Percentiles rank a stretch among this genome's conserved stretches.
Conservation (phyloP, 2,113 vertebrate genomes). For the Phrynosoma platyrhinos region DNA sequence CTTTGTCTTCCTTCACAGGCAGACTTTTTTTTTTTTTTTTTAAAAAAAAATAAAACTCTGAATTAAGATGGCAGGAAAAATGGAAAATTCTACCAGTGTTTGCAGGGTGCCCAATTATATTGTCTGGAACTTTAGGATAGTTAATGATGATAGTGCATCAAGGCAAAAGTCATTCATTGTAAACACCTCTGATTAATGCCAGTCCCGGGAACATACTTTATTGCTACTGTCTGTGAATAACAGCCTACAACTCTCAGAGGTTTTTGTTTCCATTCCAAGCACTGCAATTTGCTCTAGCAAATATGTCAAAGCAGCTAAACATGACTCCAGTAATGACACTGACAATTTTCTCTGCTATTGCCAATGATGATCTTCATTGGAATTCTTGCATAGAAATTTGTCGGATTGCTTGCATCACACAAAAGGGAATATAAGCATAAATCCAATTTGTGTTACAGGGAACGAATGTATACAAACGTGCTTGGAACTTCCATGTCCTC, state of each 20-base stretch:
- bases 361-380: background rate
- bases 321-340: conserved; percentile 2
- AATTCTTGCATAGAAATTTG: rapidly evolving
- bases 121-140: conserved; percentile 33
- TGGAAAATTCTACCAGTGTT: conserved; percentile 50
- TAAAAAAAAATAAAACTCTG: conserved; percentile 32
- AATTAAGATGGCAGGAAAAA: conserved; percentile 48
- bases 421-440: background rate
- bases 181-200: conserved; percentile 15
- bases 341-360: background rate
- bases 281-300: background rate
- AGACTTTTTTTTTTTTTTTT: background rate
- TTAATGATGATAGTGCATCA: conserved; percentile 30
- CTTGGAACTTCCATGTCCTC: background rate
- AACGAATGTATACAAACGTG: background rate
- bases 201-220: background rate
- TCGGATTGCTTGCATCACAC: background rate
- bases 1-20: background rate
- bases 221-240: background rate
- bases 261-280: conserved; percentile 17
- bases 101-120: conserved; percentile 49
- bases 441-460: background rate
- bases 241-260: background rate
- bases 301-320: background rate
- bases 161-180: conserved; percentile 21